phyloP scores from a whole-genome alignment of 2,113 vertebrate genomes.

The Coreoperca whiteheadi region DNA sequence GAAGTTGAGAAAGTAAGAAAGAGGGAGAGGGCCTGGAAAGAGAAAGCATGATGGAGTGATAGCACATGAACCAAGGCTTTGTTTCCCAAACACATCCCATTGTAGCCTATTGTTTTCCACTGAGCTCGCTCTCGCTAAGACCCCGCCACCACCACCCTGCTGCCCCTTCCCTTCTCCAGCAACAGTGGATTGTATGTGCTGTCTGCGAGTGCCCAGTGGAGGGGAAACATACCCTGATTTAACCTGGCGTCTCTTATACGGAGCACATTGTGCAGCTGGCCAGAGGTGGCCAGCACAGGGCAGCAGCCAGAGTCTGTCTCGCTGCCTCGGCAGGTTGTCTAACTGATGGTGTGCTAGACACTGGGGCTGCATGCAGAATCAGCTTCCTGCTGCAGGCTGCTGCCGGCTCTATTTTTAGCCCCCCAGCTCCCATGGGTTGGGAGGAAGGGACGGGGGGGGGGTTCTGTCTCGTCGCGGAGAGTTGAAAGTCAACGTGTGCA shows the following conservation, averaged over 20 bases:
- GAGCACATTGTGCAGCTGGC: constrained; percentile 65
- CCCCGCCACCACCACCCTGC: constrained; percentile 47
- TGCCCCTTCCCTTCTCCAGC: constrained; percentile 58
- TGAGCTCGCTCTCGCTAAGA: constrained; percentile 55
- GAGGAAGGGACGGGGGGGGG: constrained; percentile 33
- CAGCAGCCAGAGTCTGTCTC: constrained; percentile 64
- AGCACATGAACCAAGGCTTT: constrained; percentile 73
- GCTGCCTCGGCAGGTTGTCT: constrained; percentile 60
- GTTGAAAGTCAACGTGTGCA: constrained; percentile 84
- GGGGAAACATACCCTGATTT: constrained; percentile 66
- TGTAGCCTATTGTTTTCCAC: constrained; percentile 79
- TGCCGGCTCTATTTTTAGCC: constrained; percentile 82
- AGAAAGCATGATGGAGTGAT: constrained; percentile 52
- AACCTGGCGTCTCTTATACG: constrained; percentile 63
- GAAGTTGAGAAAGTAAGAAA: constrained; percentile 22
- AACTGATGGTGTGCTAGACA: constrained; percentile 72
- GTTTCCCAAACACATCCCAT: constrained; percentile 79
- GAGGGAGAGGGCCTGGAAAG: constrained; percentile 16
- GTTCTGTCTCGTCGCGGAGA: constrained; percentile 81
- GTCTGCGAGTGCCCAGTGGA: constrained; percentile 48
- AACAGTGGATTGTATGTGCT: constrained; percentile 53
- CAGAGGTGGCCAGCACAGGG: constrained; percentile 72
- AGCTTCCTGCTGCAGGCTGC: constrained; percentile 81
- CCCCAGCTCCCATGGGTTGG: constrained; percentile 77
- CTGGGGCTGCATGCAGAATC: constrained; percentile 84